Conservation (phyloP, 2,888 invertebrate species). For the Idaea straminata region DNA sequence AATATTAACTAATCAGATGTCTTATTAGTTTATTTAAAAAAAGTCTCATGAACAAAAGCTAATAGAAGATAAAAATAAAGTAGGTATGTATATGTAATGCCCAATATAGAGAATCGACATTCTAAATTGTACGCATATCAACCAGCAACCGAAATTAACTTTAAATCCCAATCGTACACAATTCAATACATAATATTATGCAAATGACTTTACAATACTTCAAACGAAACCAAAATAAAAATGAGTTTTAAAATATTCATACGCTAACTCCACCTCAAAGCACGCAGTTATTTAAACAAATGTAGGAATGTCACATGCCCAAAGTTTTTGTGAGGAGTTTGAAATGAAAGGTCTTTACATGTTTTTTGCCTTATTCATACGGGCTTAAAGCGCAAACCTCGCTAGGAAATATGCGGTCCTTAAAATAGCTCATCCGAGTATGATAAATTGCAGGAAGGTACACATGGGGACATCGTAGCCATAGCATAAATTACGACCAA, state of each 20-base stretch:
- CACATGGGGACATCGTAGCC: constrained; percentile 17
- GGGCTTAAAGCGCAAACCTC: constrained; percentile 13
- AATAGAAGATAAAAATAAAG: too few relatives aligned
- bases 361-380: constrained; percentile 12
- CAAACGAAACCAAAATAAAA: not conserved
- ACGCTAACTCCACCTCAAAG: not conserved
- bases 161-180: not conserved
- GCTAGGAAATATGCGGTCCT: constrained; percentile 20
- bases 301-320: constrained; percentile 8
- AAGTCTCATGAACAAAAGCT: too few relatives aligned
- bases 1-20: too few relatives aligned
- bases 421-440: constrained; percentile 24
- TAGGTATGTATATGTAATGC: too few relatives aligned
- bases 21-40: too few relatives aligned
- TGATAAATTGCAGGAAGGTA: constrained; percentile 24
- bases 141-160: not conserved
- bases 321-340: not conserved
- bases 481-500: constrained; percentile 13
- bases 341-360: constrained; percentile 8
- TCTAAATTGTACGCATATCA: not conserved
- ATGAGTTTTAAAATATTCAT: not conserved
- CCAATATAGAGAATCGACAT: too few relatives aligned
- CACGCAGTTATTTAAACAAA: constrained; percentile 5
- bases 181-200: not conserved
- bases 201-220: too few relatives aligned